phyloP scores from a whole-genome alignment of 2,888 invertebrate species.

The Rosalia funebris region DNA sequence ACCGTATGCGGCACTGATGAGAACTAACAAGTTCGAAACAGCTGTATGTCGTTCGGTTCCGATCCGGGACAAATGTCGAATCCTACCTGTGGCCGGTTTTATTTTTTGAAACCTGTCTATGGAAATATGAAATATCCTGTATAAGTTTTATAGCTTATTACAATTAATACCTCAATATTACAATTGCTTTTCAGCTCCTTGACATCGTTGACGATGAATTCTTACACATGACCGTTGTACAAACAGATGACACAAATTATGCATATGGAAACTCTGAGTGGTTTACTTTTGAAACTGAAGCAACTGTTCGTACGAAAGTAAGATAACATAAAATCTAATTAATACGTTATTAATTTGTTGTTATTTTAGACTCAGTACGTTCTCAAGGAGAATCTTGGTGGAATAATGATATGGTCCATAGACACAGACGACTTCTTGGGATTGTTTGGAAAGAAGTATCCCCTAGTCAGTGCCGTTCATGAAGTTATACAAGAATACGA shows the following conservation, averaged over 20 bases:
- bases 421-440: conserved; percentile 67
- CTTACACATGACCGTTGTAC: conserved; percentile 19
- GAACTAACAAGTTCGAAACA: no score
- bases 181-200: conserved; percentile 20
- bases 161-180: no score
- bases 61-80: no score
- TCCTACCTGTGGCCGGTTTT: no score
- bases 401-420: conserved; percentile 67
- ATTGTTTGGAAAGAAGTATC: conserved; percentile 56
- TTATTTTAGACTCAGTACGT: conserved; percentile 59
- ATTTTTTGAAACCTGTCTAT: no score
- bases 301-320: conserved; percentile 49
- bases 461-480: conserved; percentile 59
- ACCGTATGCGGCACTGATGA: no score
- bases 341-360: background rate
- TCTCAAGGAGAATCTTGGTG: conserved; percentile 60
- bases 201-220: conserved; percentile 21
- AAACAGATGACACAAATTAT: conserved; percentile 49
- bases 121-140: no score
- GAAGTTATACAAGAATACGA: conserved; percentile 21
- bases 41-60: no score
- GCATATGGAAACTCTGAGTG: conserved; percentile 50
- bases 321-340: conserved; percentile 4
- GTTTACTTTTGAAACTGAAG: conserved; percentile 52
- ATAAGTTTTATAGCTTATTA: no score